Percentiles rank a stretch among this genome's conserved stretches.
phyloP scores from a whole-genome alignment of 2,888 invertebrate species.

The Flexamia atlantica region DNA sequence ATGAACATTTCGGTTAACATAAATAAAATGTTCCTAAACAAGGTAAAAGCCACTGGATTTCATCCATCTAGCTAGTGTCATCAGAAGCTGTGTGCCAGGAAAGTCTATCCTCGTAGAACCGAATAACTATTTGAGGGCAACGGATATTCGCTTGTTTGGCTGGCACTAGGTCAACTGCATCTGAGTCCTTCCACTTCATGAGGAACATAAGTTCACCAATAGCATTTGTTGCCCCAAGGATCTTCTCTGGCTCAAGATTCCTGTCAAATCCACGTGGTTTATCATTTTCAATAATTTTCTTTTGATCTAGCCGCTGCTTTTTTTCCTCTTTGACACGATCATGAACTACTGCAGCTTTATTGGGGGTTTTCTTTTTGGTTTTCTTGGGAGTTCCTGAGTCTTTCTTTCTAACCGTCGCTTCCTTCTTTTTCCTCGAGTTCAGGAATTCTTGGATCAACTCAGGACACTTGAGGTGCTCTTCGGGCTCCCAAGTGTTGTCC shows the following conservation, averaged over 20 bases:
- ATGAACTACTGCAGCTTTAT: no score
- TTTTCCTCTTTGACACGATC: no score
- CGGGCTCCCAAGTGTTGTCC: conserved; percentile 98
- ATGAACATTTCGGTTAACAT: no score
- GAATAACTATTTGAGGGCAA: conserved; percentile 96
- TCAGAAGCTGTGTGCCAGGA: conserved; percentile 91
- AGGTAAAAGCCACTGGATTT: no score
- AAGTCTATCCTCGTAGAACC: conserved; percentile 96
- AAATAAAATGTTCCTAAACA: no score
- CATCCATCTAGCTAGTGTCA: no score
- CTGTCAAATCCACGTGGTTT: conserved; percentile 88
- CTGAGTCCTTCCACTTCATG: conserved; percentile 93
- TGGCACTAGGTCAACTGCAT: conserved; percentile 96
- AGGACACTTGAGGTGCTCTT: conserved; percentile 94
- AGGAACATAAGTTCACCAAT: conserved; percentile 95
- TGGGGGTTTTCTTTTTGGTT: no score
- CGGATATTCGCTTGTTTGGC: conserved; percentile 93
- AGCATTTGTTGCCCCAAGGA: conserved; percentile 95
- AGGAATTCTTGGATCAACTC: conserved; percentile 92
- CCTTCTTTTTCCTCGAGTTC: conserved; percentile 84
- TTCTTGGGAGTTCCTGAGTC: not conserved
- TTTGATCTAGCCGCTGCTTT: not conserved
- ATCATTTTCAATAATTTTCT: conserved; percentile 72
- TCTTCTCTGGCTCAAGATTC: conserved; percentile 90
- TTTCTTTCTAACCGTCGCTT: conserved; percentile 76